phyloP scores from a whole-genome alignment of 92 coral and sea anemone species.

The Porites divaricata region DNA sequence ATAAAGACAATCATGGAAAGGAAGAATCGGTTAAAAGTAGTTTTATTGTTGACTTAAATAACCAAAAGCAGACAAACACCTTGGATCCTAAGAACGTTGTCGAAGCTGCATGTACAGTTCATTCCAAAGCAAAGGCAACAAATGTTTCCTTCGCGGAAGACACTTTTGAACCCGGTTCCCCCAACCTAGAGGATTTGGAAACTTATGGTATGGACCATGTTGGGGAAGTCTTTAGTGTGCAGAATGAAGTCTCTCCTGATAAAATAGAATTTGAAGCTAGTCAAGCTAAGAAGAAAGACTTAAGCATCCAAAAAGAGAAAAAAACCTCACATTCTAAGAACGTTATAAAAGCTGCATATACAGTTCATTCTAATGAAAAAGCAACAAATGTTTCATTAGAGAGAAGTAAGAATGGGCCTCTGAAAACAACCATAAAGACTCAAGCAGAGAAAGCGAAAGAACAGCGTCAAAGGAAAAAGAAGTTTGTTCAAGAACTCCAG shows the following conservation, averaged over 20 bases:
- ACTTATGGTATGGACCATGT: no score
- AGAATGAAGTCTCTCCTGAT: no score
- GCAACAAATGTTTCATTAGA: not conserved
- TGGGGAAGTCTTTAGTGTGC: no score
- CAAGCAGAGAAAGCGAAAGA: slow-evolving; percentile 61
- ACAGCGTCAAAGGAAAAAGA: slow-evolving; percentile 73
- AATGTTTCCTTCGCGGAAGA: not conserved
- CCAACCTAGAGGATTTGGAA: no score
- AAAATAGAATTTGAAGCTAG: no score
- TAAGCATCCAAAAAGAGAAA: not conserved
- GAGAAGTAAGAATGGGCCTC: slow-evolving; percentile 1
- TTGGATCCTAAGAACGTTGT: not conserved
- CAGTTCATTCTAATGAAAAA: no score
- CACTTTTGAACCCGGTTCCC: no score
- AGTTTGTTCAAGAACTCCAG: slow-evolving; percentile 69
- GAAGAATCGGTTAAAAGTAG: not conserved
- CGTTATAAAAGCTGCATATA: not conserved
- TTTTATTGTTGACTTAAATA: not conserved
- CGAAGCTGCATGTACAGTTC: not conserved
- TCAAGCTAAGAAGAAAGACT: not conserved
- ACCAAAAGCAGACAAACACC: not conserved
- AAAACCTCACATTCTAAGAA: not conserved
- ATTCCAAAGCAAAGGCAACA: not conserved
- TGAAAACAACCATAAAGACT: slow-evolving; percentile 23
- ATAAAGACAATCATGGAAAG: not conserved